These are phyloP conservation scores for Drosophila kepulauana DNA, from an alignment of 1,140 invertebrate species.

Conservation along the genomic window DNA sequence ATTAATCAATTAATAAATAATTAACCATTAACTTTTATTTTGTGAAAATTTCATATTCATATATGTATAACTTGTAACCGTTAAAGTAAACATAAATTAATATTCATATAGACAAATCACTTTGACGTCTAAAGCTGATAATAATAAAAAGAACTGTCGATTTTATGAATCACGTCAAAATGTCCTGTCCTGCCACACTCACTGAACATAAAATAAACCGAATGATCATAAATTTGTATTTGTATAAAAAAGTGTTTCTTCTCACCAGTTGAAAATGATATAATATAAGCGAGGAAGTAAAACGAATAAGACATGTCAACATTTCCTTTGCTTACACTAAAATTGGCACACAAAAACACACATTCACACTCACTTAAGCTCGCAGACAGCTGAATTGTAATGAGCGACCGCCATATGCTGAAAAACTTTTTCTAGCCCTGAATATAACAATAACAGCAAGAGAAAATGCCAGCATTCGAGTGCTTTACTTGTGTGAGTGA, in stretches of 20 bases:
- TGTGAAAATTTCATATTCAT: too few species aligned
- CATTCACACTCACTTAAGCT: slow-evolving; percentile 14
- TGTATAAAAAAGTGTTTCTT: not conserved
- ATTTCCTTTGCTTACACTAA: slow-evolving; percentile 68
- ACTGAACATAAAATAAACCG: slow-evolving; percentile 39
- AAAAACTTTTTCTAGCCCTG: slow-evolving; percentile 55
- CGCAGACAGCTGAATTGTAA: slow-evolving; percentile 50
- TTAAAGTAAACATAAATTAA: too few species aligned
- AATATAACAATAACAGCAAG: slow-evolving; percentile 28
- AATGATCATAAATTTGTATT: not conserved
- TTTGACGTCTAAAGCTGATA: too few species aligned
- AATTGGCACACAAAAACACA: slow-evolving; percentile 46
- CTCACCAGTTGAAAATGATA: slow-evolving; percentile 26
- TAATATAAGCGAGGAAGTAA: slow-evolving; percentile 55
- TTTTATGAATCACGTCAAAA: slow-evolving; percentile 63
- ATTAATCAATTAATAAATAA: too few species aligned
- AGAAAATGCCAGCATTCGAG: slow-evolving; percentile 22
- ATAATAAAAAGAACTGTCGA: slow-evolving; percentile 51
- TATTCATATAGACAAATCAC: not conserved
- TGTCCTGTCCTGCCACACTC: slow-evolving; percentile 40
- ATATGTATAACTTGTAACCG: too few species aligned
- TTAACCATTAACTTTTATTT: too few species aligned
- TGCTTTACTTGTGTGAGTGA: slow-evolving; percentile 24
- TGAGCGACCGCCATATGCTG: slow-evolving; percentile 61
- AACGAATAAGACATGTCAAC: slow-evolving; percentile 74